Conservation (phyloP, 2,113 vertebrate genomes). For the Protomyctophum bolini region DNA sequence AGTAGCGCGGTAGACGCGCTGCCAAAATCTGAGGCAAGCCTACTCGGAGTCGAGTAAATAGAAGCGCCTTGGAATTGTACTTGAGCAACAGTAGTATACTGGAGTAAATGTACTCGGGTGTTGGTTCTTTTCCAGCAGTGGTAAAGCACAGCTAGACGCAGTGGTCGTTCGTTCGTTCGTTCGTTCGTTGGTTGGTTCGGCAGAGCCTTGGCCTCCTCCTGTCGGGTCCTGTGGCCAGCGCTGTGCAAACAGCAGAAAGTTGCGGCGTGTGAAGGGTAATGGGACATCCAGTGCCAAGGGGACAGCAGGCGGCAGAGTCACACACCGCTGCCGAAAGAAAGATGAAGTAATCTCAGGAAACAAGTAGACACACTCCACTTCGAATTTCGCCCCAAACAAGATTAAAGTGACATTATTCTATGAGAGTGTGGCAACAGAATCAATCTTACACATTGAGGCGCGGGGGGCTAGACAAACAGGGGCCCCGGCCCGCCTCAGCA, state of each 20-base stretch:
- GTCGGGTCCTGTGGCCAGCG: conserved; percentile 78
- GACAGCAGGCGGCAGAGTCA: conserved; percentile 80
- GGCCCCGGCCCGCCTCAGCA: conserved; percentile 47
- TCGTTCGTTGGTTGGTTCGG: too few species aligned
- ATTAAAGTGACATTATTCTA: conserved; percentile 86
- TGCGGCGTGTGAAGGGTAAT: conserved; percentile 84
- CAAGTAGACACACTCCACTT: conserved; percentile 85
- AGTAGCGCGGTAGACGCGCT: too few species aligned
- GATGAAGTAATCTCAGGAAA: conserved; percentile 84
- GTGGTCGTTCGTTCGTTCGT: conserved; percentile 22
- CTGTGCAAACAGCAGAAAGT: conserved; percentile 83
- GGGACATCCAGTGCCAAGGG: conserved; percentile 83
- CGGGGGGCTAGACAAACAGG: conserved; percentile 69
- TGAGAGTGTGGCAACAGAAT: conserved; percentile 80
- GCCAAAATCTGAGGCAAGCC: too few species aligned
- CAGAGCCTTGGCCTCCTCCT: conserved; percentile 60
- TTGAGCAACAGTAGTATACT: too few species aligned
- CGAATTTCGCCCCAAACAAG: conserved; percentile 83
- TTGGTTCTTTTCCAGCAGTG: too few species aligned
- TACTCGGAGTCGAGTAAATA: too few species aligned
- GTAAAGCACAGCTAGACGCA: conserved; percentile 15
- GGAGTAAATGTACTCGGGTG: too few species aligned
- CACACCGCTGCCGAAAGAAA: conserved; percentile 78
- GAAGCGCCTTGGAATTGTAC: too few species aligned
- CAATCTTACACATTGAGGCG: conserved; percentile 78